A percentile compares a stretch with the other conserved stretches of the same genome.
Conservation (phyloP, 2,888 invertebrate species). For the Caenorhabditis doughertyi region DNA sequence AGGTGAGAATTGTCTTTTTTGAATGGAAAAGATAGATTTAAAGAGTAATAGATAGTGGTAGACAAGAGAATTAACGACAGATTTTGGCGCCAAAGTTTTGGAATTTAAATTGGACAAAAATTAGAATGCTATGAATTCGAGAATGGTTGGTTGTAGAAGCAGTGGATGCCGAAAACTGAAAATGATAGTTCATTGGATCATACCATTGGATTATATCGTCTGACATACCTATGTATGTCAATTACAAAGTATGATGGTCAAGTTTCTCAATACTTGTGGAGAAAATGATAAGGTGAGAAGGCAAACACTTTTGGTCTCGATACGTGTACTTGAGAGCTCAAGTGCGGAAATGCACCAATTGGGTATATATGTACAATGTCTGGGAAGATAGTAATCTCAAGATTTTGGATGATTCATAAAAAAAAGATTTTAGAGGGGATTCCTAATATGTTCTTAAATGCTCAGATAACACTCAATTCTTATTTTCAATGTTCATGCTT, state of each 20-base stretch:
- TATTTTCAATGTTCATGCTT: too few relatives aligned
- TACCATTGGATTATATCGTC: too few relatives aligned
- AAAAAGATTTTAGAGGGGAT: too few relatives aligned
- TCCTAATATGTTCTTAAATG: too few relatives aligned
- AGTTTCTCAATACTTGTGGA: not conserved
- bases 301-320: constrained; percentile 19
- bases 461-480: too few relatives aligned
- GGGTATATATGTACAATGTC: too few relatives aligned
- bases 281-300: constrained; percentile 42
- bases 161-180: too few relatives aligned
- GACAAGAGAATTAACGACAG: not conserved
- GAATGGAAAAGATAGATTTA: constrained; percentile 38
- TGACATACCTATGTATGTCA: too few relatives aligned
- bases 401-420: not conserved
- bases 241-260: constrained; percentile 14
- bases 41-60: constrained; percentile 2
- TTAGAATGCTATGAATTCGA: too few relatives aligned
- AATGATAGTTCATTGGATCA: too few relatives aligned
- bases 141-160: too few relatives aligned
- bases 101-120: not conserved
- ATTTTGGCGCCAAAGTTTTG: not conserved
- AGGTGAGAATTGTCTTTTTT: constrained; percentile 30
- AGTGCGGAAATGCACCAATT: too few relatives aligned
- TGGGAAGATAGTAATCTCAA: not conserved
- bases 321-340: constrained; percentile 34